These are phyloP conservation scores for Clarias platycephalus DNA, from an alignment of 2,797 vertebrate genomes.

Conservation along the genomic window DNA sequence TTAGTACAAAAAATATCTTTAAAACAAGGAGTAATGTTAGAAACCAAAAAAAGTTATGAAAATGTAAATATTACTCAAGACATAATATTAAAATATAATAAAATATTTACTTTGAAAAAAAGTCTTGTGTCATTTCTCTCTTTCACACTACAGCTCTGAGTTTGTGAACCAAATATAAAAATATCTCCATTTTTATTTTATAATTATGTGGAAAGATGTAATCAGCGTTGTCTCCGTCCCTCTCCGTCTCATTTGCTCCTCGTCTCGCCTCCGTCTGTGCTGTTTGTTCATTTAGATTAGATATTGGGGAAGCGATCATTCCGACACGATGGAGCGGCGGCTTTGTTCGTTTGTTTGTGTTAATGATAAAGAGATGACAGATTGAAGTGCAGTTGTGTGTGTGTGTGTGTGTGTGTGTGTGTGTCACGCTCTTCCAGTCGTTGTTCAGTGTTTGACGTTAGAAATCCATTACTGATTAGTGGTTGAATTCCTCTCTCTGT, in stretches of 20 bases:
- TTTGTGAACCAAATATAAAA: background rate
- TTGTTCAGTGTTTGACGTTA: conserved; percentile 9
- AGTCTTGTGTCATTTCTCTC: background rate
- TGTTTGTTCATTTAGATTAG: conserved; percentile 37
- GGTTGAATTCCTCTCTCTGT: background rate
- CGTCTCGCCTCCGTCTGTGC: background rate
- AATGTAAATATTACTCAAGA: background rate
- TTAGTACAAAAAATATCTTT: background rate
- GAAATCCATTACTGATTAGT: background rate
- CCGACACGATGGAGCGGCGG: conserved; percentile 52
- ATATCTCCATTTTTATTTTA: background rate
- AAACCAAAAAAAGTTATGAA: background rate
- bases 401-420: conserved; percentile 33
- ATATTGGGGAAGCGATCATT: conserved; percentile 49
- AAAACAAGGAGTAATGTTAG: background rate
- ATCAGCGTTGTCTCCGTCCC: background rate
- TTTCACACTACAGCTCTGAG: background rate
- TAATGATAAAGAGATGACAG: conserved; percentile 55
- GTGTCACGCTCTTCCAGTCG: conserved; percentile 47
- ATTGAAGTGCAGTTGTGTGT: conserved; percentile 52
- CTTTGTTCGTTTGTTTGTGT: conserved; percentile 53
- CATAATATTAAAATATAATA: background rate
- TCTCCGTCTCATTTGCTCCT: conserved; percentile 15
- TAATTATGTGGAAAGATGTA: conserved; percentile 1
- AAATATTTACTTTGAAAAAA: background rate